phyloP scores from a whole-genome alignment of 2,113 vertebrate species.

The Falco punctatus region DNA sequence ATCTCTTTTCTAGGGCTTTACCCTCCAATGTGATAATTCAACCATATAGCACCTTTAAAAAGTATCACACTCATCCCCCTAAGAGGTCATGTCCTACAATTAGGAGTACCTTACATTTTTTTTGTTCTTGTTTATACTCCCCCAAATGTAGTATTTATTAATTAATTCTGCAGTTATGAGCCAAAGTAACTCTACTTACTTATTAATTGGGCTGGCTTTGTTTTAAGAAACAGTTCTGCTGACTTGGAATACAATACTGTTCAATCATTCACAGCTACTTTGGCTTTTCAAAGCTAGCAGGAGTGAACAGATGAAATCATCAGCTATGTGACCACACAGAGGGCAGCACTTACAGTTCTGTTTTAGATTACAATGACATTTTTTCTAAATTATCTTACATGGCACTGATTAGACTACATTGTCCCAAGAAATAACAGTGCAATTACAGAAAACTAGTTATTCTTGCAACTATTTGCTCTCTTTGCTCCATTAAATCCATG shows the following conservation, averaged over 20 bases:
- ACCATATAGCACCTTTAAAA: not conserved
- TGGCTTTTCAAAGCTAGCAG: not conserved
- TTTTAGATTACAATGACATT: not conserved
- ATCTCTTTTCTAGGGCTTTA: not conserved
- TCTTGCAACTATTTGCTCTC: not conserved
- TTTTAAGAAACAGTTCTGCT: not conserved
- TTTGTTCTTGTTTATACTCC: not conserved
- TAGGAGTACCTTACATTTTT: not conserved
- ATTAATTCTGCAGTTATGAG: not conserved
- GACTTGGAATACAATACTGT: not conserved
- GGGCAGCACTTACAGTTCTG: not conserved
- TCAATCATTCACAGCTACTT: not conserved
- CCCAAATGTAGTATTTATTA: not conserved
- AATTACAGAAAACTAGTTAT: not conserved
- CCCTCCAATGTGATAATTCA: not conserved
- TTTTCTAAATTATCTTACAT: not conserved
- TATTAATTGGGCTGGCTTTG: not conserved
- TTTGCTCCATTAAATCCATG: not conserved
- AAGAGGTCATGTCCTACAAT: not conserved
- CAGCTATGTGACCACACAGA: not conserved
- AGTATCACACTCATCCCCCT: rapidly evolving
- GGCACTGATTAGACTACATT: not conserved
- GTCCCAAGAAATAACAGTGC: not conserved
- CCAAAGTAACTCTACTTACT: not conserved
- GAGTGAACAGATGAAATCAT: not conserved